Evolutionary conservation across 2,797 vertebrate genomes (phyloP).

Genomic region (Paratrypauchen microcephalus): DNA sequence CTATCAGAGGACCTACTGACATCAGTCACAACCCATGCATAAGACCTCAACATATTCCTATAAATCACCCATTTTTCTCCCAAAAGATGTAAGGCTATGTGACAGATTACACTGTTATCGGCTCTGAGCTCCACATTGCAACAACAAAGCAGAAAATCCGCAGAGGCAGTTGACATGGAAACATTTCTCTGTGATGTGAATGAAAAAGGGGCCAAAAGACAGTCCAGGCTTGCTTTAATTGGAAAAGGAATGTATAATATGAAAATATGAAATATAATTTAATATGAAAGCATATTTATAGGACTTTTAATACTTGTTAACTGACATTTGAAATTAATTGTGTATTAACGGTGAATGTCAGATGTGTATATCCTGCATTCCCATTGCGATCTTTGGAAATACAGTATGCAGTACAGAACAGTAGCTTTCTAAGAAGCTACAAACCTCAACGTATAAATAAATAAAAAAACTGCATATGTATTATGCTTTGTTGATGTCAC

Average conservation of each 20-base stretch:
- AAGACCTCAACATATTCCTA: slow-evolving; percentile 2
- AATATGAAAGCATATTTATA: background rate
- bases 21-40: background rate
- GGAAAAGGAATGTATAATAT: background rate
- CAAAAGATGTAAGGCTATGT: slow-evolving; percentile 1
- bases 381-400: background rate
- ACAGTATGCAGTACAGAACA: background rate
- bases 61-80: slow-evolving; percentile 1
- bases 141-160: background rate
- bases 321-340: background rate
- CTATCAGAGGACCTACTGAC: background rate
- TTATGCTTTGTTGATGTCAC: too few species aligned
- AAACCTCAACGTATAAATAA: background rate
- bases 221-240: background rate
- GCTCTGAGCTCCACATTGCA: background rate
- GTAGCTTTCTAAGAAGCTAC: background rate
- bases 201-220: background rate
- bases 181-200: slow-evolving; percentile 2
- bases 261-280: too few species aligned
- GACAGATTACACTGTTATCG: slow-evolving; percentile 3
- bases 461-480: background rate
- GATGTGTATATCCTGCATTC: background rate
- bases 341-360: slow-evolving; percentile 4
- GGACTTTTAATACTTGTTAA: background rate
- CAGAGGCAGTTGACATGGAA: slow-evolving; percentile 1